A percentile compares a stretch with the other conserved stretches of the same genome.
phyloP scores from a whole-genome alignment of 2,113 vertebrate genomes.

The Sardina pilchardus region DNA sequence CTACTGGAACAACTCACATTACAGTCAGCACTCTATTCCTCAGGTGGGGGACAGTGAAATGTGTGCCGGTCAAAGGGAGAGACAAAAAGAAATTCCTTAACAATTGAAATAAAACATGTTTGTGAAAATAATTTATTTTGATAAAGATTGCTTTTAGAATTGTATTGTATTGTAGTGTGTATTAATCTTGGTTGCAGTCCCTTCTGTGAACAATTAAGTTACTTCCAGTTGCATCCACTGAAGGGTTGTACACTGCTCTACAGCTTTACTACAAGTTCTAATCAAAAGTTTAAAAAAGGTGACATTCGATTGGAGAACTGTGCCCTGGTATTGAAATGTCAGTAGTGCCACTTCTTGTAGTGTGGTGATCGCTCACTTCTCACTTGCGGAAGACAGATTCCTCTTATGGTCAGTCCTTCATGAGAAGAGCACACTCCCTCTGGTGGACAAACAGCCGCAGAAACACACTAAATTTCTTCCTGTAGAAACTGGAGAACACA shows the following conservation, averaged over 20 bases:
- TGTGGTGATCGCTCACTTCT: neutral
- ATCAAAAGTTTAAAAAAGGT: too few species aligned
- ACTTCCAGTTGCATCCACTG: neutral
- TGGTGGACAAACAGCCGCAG: conserved; percentile 85
- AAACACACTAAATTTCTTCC: conserved; percentile 90
- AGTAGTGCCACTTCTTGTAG: neutral
- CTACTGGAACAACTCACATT: neutral
- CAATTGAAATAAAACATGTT: neutral
- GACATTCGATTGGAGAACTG: conserved; percentile 39
- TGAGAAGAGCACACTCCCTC: conserved; percentile 84
- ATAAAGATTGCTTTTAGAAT: neutral
- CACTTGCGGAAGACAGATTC: neutral
- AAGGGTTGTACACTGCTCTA: neutral
- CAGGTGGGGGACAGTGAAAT: neutral
- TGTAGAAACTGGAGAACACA: conserved; percentile 81
- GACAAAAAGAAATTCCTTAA: neutral
- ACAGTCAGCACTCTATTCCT: neutral
- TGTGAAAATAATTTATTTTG: neutral
- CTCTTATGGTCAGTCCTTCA: conserved; percentile 63
- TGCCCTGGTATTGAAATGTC: neutral
- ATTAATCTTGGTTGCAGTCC: neutral
- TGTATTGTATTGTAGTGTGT: neutral
- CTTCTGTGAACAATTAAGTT: neutral
- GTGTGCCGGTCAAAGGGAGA: neutral
- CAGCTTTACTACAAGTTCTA: too few species aligned